phyloP scores from a whole-genome alignment of 2,888 invertebrate genomes.

The Dermolepida albohirtum region DNA sequence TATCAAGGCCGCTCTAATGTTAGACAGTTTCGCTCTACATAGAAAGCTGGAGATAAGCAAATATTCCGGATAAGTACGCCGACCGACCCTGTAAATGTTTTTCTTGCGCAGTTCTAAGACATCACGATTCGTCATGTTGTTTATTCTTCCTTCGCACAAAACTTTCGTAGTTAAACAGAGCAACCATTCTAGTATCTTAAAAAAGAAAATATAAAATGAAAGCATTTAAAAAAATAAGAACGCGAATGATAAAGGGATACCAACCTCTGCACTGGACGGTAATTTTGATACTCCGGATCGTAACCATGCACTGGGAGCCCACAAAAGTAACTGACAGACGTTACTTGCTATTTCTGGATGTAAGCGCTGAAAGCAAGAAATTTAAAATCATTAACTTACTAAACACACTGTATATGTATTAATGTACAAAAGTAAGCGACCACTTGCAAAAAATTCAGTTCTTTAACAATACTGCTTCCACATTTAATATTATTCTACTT shows the following conservation, averaged over 20 bases:
- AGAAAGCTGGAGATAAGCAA: slow-evolving; percentile 78
- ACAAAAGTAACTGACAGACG: slow-evolving; percentile 78
- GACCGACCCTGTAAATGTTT: slow-evolving; percentile 57
- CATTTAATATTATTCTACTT: no score
- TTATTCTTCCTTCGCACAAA: slow-evolving; percentile 72
- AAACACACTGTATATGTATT: no score
- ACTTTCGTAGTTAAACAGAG: slow-evolving; percentile 80
- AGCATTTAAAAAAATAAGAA: slow-evolving; percentile 24
- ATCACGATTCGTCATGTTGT: slow-evolving; percentile 47
- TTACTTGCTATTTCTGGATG: slow-evolving; percentile 80
- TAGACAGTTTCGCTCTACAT: slow-evolving; percentile 71
- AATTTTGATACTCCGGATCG: slow-evolving; percentile 64
- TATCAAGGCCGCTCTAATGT: slow-evolving; percentile 72
- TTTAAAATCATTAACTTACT: no score
- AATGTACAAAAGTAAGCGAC: no score
- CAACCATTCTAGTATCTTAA: slow-evolving; percentile 79
- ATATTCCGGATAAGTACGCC: slow-evolving; percentile 79
- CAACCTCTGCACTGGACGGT: slow-evolving; percentile 74
- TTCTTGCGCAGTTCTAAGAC: slow-evolving; percentile 19
- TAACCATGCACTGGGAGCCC: slow-evolving; percentile 81
- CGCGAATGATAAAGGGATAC: slow-evolving; percentile 18
- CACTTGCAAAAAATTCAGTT: no score
- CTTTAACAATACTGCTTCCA: no score
- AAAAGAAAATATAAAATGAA: slow-evolving; percentile 44
- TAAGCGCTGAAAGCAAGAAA: slow-evolving; percentile 63